phyloP scores from a whole-genome alignment of 1,140 invertebrate genomes.

The Melanaphis sacchari region DNA sequence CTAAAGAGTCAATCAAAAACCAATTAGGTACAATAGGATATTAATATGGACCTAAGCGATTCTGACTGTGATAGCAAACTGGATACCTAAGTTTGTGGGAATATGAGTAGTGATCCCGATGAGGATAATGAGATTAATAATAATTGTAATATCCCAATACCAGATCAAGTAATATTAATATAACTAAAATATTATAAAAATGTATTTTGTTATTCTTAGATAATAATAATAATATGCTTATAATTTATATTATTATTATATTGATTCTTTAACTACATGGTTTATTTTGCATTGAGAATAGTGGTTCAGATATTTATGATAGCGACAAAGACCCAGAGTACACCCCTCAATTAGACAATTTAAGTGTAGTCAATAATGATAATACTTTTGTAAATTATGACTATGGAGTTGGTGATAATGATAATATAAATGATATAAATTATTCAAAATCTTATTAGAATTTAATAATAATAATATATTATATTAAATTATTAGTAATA shows the following conservation, averaged over 20 bases:
- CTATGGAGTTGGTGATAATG: neutral
- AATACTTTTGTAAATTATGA: neutral
- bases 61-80: neutral
- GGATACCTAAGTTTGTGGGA: neutral
- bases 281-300: neutral
- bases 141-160: too few species aligned
- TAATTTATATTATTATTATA: neutral
- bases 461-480: neutral
- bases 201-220: too few species aligned
- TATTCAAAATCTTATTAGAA: neutral
- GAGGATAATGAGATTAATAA: too few species aligned
- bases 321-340: neutral
- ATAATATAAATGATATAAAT: neutral
- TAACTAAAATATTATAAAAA: slow-evolving; percentile 5
- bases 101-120: neutral
- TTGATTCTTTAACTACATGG: neutral
- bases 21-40: neutral
- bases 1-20: neutral
- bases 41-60: neutral
- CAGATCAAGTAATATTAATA: slow-evolving; percentile 3
- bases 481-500: too few species aligned
- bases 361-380: neutral
- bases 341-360: neutral
- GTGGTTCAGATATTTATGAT: neutral
- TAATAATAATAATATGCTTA: too few species aligned